Evolutionary conservation across 2,888 invertebrate species (phyloP), one percentile per base, ranked within the genome.

Genomic region (Graphium colonna): DNA sequence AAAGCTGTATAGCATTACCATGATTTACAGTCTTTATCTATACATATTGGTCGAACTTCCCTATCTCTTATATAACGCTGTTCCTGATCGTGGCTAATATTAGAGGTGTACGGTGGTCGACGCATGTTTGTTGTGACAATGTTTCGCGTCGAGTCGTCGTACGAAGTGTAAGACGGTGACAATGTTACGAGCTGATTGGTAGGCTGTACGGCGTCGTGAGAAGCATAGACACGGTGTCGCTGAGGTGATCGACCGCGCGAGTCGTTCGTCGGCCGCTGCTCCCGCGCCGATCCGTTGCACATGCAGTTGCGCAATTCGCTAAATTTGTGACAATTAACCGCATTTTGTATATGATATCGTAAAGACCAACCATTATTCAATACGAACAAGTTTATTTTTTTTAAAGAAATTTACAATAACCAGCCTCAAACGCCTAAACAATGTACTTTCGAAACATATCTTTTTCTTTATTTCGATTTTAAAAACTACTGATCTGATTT

Each of bases 191-290:
- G 28, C 43, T 44, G 38, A 17, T 12, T 13, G n/a, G 39, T 39
- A 12, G 43, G 43, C 39, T 18, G 48, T 49, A 49, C 43, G 3
- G 21, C 43, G 12, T 36, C 48, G 43, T 52, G 48, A 48, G 52
- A 53, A 43, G 42, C 38, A 48, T 21, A 53, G 53, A 53, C 48
- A 53, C 48, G 7, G 48, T 49, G 48, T 49, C 53, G 43, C 44
- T 21, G 48, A 49, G 53, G 48, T 53, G 53, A 53, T 43, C 53
- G 53, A 53, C 53, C 53, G 53, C 43, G 48, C 48, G 38, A 48
- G 48, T 44, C 53, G 18, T 43, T 53, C 53, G 39, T 44, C 44
- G 53, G 36, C 38, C 26, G 52, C 38, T 47, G 31, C 36, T 36
- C 36, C 48, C 48, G 39, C 18, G 39, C 48, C 48, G 48, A 48